Base-by-base conservation (phyloP, 2,888 invertebrate genomes). In the Hirtodrosophila alboralis region DNA sequence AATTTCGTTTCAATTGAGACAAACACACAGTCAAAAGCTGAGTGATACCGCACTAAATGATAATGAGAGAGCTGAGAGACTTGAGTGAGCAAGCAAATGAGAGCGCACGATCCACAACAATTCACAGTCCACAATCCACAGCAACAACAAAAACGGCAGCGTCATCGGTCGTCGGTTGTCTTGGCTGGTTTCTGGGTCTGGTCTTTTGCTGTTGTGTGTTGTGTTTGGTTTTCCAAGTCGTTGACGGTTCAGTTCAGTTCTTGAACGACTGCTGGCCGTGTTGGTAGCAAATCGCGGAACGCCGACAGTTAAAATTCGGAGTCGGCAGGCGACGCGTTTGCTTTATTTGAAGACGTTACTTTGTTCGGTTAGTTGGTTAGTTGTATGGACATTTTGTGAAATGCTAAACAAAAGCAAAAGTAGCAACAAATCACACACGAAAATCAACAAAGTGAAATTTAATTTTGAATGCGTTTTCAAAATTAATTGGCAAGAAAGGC, bases 201-300 rank as follows among this genome's bases (percentile, higher is more conserved):
- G 53, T 48, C 52, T 10, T 28, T 14, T 44, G 31, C 40, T 33
- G 64, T 74, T 63, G n/a, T n/a, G n/a, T n/a, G n/a, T 72, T 72
- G 73, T 63, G 56, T 52, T 76, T 66, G 67, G 49, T 53, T 64
- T 61, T 54, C 43, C 47, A 63, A 48, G 61, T 61, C 54, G 45
- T 30, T 30, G 41, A 43, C 47, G 38, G 52, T 43, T 49, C 54
- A 59, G 59, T 60, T 77, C 74, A 86, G 85, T 86, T 86, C 81
- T 86, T 84, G 68, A 71, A 83, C 80, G 80, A 83, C 84, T 80
- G 86, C 77, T 84, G 80, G 75, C 75, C 75, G 75, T 74, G 78
- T 75, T 84, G 77, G 80, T 77, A 65, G 71, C 59, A 62, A 61
- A 61, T 30, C 70, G 64, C 71, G 65, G 49, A 67, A 48, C 43